phyloP scores from a whole-genome alignment of 1,140 invertebrate genomes.

The Oppia nitens region DNA sequence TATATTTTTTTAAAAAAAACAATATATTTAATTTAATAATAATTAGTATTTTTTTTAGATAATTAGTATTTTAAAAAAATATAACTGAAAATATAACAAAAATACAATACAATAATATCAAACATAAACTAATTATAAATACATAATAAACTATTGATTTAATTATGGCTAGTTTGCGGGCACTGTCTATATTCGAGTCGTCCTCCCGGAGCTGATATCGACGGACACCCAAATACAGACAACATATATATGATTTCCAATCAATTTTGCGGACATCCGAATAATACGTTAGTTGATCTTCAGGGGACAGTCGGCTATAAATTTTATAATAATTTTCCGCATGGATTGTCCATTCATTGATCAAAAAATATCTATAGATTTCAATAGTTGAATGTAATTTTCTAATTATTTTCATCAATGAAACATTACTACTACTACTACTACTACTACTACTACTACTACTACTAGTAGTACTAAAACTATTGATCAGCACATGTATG shows the following conservation, averaged over 20 bases:
- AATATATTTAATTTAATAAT: too few species aligned
- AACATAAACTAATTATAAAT: too few species aligned
- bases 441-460: too few species aligned
- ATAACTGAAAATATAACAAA: too few species aligned
- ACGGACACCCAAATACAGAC: neutral
- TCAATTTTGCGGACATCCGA: slow-evolving; percentile 46
- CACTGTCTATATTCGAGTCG: slow-evolving; percentile 23
- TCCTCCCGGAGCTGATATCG: slow-evolving; percentile 16
- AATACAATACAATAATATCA: too few species aligned
- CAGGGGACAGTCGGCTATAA: neutral
- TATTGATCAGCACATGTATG: slow-evolving; percentile 13
- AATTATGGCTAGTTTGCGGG: too few species aligned
- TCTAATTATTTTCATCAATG: slow-evolving; percentile 12
- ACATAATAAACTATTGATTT: too few species aligned
- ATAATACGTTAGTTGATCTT: slow-evolving; percentile 33
- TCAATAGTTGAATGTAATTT: slow-evolving; percentile 27
- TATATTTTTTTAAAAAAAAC: too few species aligned
- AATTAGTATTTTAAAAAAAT: too few species aligned
- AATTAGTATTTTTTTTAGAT: too few species aligned
- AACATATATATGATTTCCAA: slow-evolving; percentile 44
- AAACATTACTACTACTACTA: neutral
- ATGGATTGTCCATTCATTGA: slow-evolving; percentile 58
- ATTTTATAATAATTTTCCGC: slow-evolving; percentile 50
- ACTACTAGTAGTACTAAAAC: slow-evolving; percentile 12
- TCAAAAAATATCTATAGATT: slow-evolving; percentile 56